Conservation (phyloP, 2,888 invertebrate genomes). For the Embidobia sp. region DNA sequence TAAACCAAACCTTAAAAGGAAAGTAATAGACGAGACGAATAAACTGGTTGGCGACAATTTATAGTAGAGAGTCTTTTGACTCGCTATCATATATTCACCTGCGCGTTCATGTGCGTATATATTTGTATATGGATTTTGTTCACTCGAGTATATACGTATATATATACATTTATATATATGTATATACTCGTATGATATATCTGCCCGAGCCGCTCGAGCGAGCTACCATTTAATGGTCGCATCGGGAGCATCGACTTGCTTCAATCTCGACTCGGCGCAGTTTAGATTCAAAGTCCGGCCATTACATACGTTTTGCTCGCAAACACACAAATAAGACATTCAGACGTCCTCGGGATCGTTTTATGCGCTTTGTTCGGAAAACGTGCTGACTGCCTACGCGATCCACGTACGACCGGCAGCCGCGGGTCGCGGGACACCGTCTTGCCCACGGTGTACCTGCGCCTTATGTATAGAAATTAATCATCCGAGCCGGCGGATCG, state of each 20-base stretch:
- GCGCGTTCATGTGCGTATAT: not conserved
- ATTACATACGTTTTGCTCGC: conserved; percentile 31
- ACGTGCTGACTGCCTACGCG: conserved; percentile 49
- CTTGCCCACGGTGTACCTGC: conserved; percentile 66
- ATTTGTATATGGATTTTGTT: too few species aligned
- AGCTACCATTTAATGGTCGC: conserved; percentile 21
- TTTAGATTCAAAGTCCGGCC: conserved; percentile 10
- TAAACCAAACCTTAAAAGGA: conserved; percentile 61
- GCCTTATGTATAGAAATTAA: conserved; percentile 69
- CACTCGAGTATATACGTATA: conserved; percentile 1
- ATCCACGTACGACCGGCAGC: conserved; percentile 49
- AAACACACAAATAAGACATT: conserved; percentile 49
- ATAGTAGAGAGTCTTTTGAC: conserved; percentile 64
- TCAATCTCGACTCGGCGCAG: conserved; percentile 19
- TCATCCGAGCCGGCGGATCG: conserved; percentile 56
- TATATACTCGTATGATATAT: conserved; percentile 40
- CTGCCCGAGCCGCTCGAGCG: too few species aligned
- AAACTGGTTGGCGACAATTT: conserved; percentile 65
- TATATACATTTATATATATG: conserved; percentile 2
- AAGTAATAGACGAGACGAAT: conserved; percentile 56
- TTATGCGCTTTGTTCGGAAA: conserved; percentile 39
- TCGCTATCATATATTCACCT: conserved; percentile 41
- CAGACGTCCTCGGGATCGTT: conserved; percentile 35
- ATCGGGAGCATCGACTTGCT: conserved; percentile 36
- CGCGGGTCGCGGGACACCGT: conserved; percentile 66